Evolutionary conservation across 2,113 vertebrate species (phyloP), one percentile per base, ranked within the genome.

Genomic region (Gobiocypris rarus): DNA sequence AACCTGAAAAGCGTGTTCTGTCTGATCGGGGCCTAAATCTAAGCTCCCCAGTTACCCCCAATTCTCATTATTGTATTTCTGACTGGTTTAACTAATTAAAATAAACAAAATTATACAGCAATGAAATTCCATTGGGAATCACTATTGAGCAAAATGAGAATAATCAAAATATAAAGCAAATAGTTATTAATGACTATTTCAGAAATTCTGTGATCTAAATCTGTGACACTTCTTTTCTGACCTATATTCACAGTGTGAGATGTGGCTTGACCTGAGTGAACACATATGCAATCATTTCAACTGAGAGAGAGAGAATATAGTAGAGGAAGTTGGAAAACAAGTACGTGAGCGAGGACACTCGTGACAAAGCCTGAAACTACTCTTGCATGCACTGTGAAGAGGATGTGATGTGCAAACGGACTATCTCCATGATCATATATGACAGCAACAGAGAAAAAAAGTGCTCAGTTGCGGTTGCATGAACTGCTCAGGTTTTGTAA

Each of bases 311-410:
- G 19, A 58, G 11, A 31, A 73, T 34, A 22, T 59, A 52, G 65
- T 79, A 59, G 24, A 78, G 75, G 75, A 74, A 79, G 56, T 48
- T 58, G 83, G 69, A 75, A 28, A 48, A 43, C 41, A 75, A 61
- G 13, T 86, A 86, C 76, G 24, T 84, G 77, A 84, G 59, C 74
- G 70, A 84, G 34, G 70, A 11, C 69, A 84, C 28, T 63, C 6
- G 56, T 63, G 48, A 77, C 22, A 69, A 59, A 14, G 17, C 15
- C 48, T 50, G 58, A 73, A 76, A 73, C 34, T 78, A 28, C 34
- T 41, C 48, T 24, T 38, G 52, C 67, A 83, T 73, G 75, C 69
- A 41, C 5, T 17, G 28, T 3, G 67, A 78, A 76, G 43, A 67
- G 48, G 81, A 74, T 48, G 69, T 75, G 70, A 38, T 54, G 80